These are phyloP conservation scores for Pipistrellus kuhlii DNA, from an alignment of 2,797 vertebrate genomes.

Conservation along the genomic window DNA sequence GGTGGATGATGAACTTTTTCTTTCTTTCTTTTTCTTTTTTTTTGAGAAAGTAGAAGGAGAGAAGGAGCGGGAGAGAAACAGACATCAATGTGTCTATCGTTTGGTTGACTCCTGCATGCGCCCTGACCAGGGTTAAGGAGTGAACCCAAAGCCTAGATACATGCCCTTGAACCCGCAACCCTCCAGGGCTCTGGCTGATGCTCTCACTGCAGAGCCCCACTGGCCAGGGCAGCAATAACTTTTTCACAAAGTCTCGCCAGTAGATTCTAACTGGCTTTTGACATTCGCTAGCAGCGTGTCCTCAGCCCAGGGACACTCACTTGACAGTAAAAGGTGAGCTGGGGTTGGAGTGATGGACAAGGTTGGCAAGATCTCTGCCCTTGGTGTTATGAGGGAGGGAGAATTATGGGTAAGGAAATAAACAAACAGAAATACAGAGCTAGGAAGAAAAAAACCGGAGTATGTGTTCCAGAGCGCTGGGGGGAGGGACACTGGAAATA, in stretches of 20 bases:
- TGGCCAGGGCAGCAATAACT: neutral
- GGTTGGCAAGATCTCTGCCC: neutral
- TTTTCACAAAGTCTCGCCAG: neutral
- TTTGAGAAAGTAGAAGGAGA: too few relatives aligned
- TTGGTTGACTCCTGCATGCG: too few relatives aligned
- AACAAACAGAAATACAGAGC: neutral
- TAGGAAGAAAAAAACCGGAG: neutral
- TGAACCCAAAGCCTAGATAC: too few relatives aligned
- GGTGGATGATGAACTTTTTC: too few relatives aligned
- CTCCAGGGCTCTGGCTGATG: too few relatives aligned
- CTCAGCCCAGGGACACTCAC: neutral
- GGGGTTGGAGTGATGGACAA: neutral
- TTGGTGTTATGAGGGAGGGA: neutral
- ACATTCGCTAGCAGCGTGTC: neutral
- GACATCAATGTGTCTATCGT: too few relatives aligned
- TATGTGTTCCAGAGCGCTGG: neutral
- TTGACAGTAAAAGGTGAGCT: neutral
- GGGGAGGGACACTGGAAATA: neutral
- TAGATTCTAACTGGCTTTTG: neutral
- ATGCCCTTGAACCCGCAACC: too few relatives aligned
- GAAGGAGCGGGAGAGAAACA: too few relatives aligned
- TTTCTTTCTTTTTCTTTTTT: too few relatives aligned
- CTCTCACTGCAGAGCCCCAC: too few relatives aligned
- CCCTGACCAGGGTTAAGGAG: too few relatives aligned
- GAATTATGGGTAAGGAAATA: neutral